Conservation (phyloP, 2,888 invertebrate genomes). For the Cylloceria caligata region DNA sequence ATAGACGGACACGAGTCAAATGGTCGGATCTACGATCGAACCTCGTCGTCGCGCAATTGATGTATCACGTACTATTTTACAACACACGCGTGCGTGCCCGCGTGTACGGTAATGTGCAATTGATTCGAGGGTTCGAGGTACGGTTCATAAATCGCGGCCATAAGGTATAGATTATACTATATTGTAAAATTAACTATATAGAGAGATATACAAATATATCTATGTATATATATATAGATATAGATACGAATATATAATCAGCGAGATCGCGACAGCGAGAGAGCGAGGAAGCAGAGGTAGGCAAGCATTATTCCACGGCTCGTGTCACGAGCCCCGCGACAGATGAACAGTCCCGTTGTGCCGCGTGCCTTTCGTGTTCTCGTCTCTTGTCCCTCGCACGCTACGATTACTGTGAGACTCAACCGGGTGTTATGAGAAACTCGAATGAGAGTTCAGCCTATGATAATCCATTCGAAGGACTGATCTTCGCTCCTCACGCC, state of each 20-base stretch:
- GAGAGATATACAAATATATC: slow-evolving; percentile 60
- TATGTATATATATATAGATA: slow-evolving; percentile 40
- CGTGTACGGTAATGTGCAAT: slow-evolving; percentile 62
- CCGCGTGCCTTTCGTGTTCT: slow-evolving; percentile 65
- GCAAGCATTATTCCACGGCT: slow-evolving; percentile 56
- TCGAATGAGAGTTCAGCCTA: slow-evolving; percentile 50
- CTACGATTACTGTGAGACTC: slow-evolving; percentile 35
- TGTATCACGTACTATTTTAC: slow-evolving; percentile 2
- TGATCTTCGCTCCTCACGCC: slow-evolving; percentile 19
- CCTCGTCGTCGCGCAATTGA: slow-evolving; percentile 17
- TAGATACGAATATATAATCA: slow-evolving; percentile 57
- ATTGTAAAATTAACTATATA: slow-evolving; percentile 67
- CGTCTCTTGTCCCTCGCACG: slow-evolving; percentile 38
- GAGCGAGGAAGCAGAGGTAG: slow-evolving; percentile 52
- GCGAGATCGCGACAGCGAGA: slow-evolving; percentile 52
- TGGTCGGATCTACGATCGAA: slow-evolving; percentile 62
- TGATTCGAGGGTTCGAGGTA: slow-evolving; percentile 58
- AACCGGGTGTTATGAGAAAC: slow-evolving; percentile 24
- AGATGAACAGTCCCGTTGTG: slow-evolving; percentile 67
- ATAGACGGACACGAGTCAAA: slow-evolving; percentile 64
- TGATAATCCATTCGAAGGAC: slow-evolving; percentile 58
- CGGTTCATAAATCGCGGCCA: slow-evolving; percentile 63
- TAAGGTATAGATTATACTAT: slow-evolving; percentile 58
- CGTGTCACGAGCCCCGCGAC: slow-evolving; percentile 61
- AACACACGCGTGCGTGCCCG: slow-evolving; percentile 4